Conservation (phyloP, 2,888 invertebrate genomes). For the Morinoia aosen region DNA sequence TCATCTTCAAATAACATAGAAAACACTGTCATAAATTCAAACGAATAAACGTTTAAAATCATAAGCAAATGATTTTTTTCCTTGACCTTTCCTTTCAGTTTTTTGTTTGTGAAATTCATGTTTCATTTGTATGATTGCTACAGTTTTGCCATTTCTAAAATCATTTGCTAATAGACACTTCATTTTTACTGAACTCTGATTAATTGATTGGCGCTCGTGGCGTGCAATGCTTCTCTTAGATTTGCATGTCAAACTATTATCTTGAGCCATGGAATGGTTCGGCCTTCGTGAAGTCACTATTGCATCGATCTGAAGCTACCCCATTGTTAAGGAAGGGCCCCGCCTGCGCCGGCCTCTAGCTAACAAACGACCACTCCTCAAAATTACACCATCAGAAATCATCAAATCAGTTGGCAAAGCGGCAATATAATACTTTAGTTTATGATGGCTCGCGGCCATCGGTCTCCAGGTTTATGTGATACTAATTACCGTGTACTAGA, state of each 20-base stretch:
- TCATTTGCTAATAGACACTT: background rate
- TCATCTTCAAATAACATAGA: too few species aligned
- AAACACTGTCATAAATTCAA: background rate
- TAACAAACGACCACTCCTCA: slow-evolving; percentile 31
- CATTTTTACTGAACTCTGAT: background rate
- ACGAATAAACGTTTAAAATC: background rate
- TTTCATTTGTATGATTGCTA: background rate
- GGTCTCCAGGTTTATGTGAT: slow-evolving; percentile 48
- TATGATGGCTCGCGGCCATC: slow-evolving; percentile 41
- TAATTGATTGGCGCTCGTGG: background rate
- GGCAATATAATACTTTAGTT: slow-evolving; percentile 39
- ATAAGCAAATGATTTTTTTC: background rate
- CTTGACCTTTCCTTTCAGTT: background rate
- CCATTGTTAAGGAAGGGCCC: background rate
- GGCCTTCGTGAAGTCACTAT: background rate
- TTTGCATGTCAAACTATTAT: background rate
- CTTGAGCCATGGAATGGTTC: background rate
- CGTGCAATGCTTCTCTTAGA: background rate
- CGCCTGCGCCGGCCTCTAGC: slow-evolving; percentile 5
- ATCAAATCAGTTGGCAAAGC: slow-evolving; percentile 47
- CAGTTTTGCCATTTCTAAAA: background rate
- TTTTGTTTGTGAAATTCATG: background rate
- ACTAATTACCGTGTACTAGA: slow-evolving; percentile 46
- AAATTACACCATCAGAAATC: slow-evolving; percentile 49
- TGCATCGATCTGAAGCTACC: slow-evolving; percentile 17